Percentiles rank a stretch among this genome's conserved stretches.
These are phyloP conservation scores for Chelonus insularis DNA, from an alignment of 1,140 invertebrate species.

Conservation along the genomic window DNA sequence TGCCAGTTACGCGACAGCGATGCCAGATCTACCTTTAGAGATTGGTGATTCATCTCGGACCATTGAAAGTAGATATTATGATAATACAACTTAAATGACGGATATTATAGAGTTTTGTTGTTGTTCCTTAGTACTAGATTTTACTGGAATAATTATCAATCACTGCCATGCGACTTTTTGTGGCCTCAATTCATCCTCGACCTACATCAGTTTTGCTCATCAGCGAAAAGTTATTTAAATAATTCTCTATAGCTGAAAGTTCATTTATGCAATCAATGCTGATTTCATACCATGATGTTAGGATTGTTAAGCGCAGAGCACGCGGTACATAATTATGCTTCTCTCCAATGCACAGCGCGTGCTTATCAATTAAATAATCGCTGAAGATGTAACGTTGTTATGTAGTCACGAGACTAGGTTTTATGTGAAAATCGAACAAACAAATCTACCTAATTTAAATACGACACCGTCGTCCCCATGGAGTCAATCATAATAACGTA, in stretches of 20 bases:
- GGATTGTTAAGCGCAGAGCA: not conserved
- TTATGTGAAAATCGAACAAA: conserved; percentile 12
- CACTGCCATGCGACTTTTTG: not conserved
- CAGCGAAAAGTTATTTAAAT: not conserved
- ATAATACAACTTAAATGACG: too few relatives aligned
- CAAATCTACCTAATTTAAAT: conserved; percentile 3
- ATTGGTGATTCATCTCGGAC: conserved; percentile 15
- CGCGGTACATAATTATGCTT: conserved; percentile 7
- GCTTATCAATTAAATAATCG: conserved; percentile 15
- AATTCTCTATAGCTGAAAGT: not conserved
- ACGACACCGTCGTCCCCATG: not conserved
- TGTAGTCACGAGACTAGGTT: not conserved
- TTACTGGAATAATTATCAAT: not conserved
- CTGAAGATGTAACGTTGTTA: not conserved
- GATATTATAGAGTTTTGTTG: too few relatives aligned
- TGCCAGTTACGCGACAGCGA: conserved; percentile 12
- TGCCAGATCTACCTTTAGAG: conserved; percentile 15
- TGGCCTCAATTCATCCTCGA: conserved; percentile 7
- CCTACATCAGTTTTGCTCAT: conserved; percentile 11
- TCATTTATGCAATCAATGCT: not conserved
- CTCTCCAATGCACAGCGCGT: not conserved
- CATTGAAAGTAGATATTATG: not conserved
- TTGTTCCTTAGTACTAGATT: too few relatives aligned
- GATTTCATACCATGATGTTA: not conserved
- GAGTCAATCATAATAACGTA: not conserved